Conservation (phyloP, 2,113 vertebrate species). For the Furnarius figulus region DNA sequence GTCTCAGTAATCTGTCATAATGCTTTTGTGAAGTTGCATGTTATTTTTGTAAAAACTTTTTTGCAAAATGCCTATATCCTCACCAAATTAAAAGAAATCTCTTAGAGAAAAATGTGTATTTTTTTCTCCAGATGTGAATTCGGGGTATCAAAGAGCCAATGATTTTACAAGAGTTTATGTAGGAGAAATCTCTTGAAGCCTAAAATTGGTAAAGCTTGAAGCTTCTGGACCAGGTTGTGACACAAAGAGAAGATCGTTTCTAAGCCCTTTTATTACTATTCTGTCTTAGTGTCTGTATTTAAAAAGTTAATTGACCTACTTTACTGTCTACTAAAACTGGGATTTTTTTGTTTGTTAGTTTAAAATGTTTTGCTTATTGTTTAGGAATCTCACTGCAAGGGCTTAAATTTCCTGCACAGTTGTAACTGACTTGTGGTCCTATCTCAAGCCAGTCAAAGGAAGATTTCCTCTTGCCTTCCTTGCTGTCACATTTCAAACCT, state of each 20-base stretch:
- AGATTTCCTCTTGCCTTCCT: neutral
- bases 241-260: neutral
- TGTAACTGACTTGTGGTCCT: neutral
- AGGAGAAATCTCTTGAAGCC: no score
- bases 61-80: no score
- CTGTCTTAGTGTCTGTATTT: neutral
- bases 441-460: neutral
- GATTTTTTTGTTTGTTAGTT: neutral
- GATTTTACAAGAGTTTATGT: no score
- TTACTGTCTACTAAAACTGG: neutral
- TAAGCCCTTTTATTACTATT: neutral
- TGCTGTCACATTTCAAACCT: neutral
- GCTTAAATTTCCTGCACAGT: neutral
- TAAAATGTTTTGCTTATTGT: neutral
- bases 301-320: neutral
- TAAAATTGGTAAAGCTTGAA: no score
- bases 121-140: no score
- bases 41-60: no score
- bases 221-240: no score
- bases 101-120: no score
- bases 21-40: no score
- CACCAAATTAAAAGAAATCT: no score
- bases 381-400: neutral
- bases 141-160: no score
- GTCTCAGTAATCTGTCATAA: no score